phyloP scores from a whole-genome alignment of 2,113 vertebrate genomes.

The Oreocharis arfaki region DNA sequence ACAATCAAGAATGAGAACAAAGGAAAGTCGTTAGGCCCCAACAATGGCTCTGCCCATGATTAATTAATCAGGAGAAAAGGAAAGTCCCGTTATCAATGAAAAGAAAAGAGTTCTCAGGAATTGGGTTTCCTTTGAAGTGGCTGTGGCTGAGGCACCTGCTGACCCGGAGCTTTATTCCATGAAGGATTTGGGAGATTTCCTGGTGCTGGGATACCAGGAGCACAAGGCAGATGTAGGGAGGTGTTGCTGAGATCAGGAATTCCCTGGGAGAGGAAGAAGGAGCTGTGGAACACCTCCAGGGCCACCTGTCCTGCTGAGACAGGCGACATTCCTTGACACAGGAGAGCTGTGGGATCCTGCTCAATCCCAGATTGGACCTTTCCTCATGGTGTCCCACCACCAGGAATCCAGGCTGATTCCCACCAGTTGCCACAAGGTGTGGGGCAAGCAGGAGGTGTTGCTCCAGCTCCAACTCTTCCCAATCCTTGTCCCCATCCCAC shows the following conservation, averaged over 20 bases:
- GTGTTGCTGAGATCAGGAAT: neutral
- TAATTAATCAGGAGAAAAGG: conserved; percentile 25
- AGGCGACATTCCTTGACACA: neutral
- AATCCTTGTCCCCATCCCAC: neutral
- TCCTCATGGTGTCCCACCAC: neutral
- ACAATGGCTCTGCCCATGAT: conserved; percentile 3
- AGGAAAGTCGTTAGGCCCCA: neutral
- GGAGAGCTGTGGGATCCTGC: neutral
- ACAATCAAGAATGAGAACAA: neutral
- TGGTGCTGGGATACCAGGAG: neutral
- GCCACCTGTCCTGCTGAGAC: neutral
- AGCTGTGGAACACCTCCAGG: fast-evolving
- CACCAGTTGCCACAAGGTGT: neutral
- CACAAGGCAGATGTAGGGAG: neutral
- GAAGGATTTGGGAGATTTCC: neutral
- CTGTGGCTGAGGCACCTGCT: neutral
- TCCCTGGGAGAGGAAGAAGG: neutral
- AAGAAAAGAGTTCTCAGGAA: neutral
- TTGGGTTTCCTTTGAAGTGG: conserved; percentile 3
- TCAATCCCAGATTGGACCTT: neutral
- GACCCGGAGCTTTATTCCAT: neutral
- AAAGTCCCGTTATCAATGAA: neutral
- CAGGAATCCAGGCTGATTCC: neutral
- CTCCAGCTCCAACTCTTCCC: neutral
- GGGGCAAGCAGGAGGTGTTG: neutral